Base-by-base conservation (phyloP, 1,140 invertebrate genomes). In the Drosophila suzukii region DNA sequence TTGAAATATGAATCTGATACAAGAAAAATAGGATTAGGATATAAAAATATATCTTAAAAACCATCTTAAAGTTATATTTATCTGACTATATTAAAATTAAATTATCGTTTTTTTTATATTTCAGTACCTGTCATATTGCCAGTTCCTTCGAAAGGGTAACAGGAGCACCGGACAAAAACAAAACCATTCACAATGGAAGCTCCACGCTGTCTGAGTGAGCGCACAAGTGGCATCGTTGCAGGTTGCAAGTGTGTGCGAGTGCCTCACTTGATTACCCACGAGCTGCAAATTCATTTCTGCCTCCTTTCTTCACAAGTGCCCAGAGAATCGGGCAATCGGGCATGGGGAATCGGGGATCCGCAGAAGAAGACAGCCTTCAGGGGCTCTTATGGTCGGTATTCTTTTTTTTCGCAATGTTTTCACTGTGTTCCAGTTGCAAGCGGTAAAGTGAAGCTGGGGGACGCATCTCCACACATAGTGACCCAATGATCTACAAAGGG, bases 401-500 rank as follows among this genome's bases (percentile, higher is more conserved):
- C 39, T 49, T 17, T 43, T 46, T 55, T 51, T 63, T 50, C 20
- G 17, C 53, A 36, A 53, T 46, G 55, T 20, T 15, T 53, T 63
- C 13, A n/a, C 24, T 57, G 55, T 73, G 67, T 81, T 72, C 76
- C 72, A 77, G 84, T 89, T 89, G 72, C 41, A 88, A 86, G 83
- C 83, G 79, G 82, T 88, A 79, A 88, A 88, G 67, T 81, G 75
- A 68, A 51, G 65, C 75, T 78, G 82, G 76, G 83, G 75, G 83
- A 62, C 62, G 62, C 58, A 44, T 63, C 34, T 67, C 57, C 72
- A 56, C 68, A 68, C 67, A 71, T 71, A 57, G 74, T 89, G 84
- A 89, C 84, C 84, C 74, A 89, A 89, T 89, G 84, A 89, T 90
- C 84, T 89, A 89, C 62, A 89, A 86, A 85, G 84, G 84, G 82